Conservation (phyloP, 2,113 vertebrate species). For the Fulica atra region DNA sequence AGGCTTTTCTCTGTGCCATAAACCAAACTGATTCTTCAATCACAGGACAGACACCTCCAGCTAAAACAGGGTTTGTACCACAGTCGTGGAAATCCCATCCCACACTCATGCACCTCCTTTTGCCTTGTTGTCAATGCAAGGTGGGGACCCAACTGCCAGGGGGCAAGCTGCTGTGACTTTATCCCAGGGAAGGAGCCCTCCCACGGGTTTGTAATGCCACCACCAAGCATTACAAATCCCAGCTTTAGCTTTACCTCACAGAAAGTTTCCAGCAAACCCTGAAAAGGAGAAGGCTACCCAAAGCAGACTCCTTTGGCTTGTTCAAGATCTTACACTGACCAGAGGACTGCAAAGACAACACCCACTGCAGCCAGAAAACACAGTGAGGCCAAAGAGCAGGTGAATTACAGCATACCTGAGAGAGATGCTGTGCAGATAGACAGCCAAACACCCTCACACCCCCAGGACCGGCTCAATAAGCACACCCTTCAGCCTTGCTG, state of each 20-base stretch:
- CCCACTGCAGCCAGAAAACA: background rate
- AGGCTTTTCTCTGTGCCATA: background rate
- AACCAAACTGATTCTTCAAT: background rate
- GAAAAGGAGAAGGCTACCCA: background rate
- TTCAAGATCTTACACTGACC: background rate
- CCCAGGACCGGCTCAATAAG: background rate
- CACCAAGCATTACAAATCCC: background rate
- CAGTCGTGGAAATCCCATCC: background rate
- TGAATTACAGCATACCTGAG: background rate
- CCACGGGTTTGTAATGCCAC: fast-evolving
- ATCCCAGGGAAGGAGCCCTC: background rate
- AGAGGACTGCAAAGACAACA: background rate
- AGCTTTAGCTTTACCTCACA: background rate
- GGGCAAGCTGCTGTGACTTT: fast-evolving
- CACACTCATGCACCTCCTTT: background rate
- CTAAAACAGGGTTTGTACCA: background rate
- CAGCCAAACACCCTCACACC: background rate
- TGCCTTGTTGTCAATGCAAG: background rate
- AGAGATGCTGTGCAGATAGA: background rate
- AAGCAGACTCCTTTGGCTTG: background rate
- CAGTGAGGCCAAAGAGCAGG: background rate
- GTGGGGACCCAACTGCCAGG: background rate
- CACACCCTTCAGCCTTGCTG: background rate
- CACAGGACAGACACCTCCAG: background rate
- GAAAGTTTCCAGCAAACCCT: background rate